A percentile compares a stretch with the other conserved stretches of the same genome.
These are phyloP conservation scores for Harpagoxenus sublaevis DNA, from an alignment of 2,888 invertebrate genomes.

Conservation along the genomic window DNA sequence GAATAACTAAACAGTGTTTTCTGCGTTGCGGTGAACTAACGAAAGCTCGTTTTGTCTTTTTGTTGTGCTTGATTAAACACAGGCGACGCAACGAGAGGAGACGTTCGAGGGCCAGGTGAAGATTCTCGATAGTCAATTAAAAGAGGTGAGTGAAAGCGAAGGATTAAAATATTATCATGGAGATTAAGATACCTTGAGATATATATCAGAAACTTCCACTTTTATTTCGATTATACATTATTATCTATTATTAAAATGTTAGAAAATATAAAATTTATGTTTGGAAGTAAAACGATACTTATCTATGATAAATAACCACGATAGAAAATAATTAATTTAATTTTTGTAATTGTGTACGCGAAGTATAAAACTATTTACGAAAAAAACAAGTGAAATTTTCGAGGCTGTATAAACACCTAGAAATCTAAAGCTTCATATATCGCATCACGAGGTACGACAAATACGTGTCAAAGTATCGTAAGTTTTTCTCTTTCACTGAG, in stretches of 20 bases:
- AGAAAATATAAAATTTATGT: neutral
- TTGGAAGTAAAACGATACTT: neutral
- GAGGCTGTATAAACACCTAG: neutral
- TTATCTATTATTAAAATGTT: slow-evolving; percentile 8
- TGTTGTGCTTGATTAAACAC: slow-evolving; percentile 86
- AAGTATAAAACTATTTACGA: neutral
- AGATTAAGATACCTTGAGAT: neutral
- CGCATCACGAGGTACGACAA: slow-evolving; percentile 62
- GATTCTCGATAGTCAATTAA: slow-evolving; percentile 95
- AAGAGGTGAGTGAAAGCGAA: slow-evolving; percentile 93
- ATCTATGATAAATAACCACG: neutral
- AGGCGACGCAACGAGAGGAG: slow-evolving; percentile 99
- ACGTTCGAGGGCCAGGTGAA: slow-evolving; percentile 96
- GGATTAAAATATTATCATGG: neutral
- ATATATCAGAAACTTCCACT: neutral
- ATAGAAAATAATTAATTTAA: neutral
- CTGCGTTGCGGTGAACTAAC: slow-evolving; percentile 74
- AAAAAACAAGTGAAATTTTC: neutral
- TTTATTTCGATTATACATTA: neutral
- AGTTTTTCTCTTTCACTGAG: slow-evolving; percentile 1
- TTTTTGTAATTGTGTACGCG: neutral
- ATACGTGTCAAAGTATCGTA: slow-evolving; percentile 20
- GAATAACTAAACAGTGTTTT: slow-evolving; percentile 39
- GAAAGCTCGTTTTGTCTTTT: slow-evolving; percentile 80
- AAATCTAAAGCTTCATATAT: slow-evolving; percentile 23